Conservation (phyloP, 1,140 invertebrate genomes). For the Phymorhynchus buccinoides region DNA sequence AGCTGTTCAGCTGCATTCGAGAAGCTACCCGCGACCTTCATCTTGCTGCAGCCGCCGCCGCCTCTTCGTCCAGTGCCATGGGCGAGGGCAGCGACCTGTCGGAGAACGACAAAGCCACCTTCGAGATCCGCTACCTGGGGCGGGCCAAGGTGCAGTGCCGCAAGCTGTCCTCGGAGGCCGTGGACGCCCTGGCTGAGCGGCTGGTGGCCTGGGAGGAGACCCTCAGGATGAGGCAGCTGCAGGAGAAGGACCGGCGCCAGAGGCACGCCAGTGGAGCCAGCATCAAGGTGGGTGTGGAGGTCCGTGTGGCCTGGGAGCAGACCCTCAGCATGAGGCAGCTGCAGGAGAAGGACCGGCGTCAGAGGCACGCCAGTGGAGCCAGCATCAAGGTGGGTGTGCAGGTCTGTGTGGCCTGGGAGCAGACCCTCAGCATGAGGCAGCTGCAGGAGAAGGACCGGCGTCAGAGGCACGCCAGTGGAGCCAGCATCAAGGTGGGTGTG, state of each 20-base stretch:
- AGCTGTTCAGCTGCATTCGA: constrained; percentile 70
- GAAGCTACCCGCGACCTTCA: constrained; percentile 66
- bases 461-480: constrained; percentile 65
- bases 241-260: constrained; percentile 48
- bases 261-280: constrained; percentile 68
- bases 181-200: constrained; percentile 90
- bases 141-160: constrained; percentile 74
- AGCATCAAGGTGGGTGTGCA: constrained; percentile 75
- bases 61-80: constrained; percentile 45
- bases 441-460: constrained; percentile 42
- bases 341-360: constrained; percentile 45
- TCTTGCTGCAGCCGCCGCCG: too few species aligned
- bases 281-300: constrained; percentile 77
- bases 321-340: too few species aligned
- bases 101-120: constrained; percentile 30
- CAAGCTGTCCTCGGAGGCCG: constrained; percentile 89
- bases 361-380: constrained; percentile 66
- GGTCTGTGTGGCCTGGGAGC: too few species aligned
- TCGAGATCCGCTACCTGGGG: constrained; percentile 65
- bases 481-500: constrained; percentile 49
- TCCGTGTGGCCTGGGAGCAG: too few species aligned
- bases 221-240: constrained; percentile 70
- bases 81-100: constrained; percentile 32
- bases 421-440: constrained; percentile 72
- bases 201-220: constrained; percentile 86